These are phyloP conservation scores for Ciconia stormi DNA, from an alignment of 2,113 vertebrate genomes.

Conservation along the genomic window DNA sequence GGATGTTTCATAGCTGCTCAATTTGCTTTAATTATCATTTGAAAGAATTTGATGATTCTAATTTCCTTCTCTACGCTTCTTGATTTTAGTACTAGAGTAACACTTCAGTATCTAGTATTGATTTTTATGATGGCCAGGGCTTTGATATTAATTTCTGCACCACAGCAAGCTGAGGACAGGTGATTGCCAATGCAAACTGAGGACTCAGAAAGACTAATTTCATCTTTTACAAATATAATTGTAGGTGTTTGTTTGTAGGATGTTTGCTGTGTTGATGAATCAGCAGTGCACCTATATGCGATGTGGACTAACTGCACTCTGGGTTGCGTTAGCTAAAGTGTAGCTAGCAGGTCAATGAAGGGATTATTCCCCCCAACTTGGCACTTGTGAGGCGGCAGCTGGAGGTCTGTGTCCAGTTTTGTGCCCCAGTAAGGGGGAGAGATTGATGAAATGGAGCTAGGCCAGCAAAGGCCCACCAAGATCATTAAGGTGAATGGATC, in stretches of 20 bases:
- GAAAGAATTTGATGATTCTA: conserved; percentile 33
- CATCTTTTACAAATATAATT: neutral
- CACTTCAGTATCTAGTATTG: neutral
- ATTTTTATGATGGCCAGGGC: neutral
- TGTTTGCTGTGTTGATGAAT: neutral
- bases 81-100: conserved; percentile 40
- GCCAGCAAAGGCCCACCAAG: neutral
- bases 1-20: conserved; percentile 20
- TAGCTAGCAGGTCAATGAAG: neutral
- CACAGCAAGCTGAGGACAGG: neutral
- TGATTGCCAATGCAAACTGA: neutral
- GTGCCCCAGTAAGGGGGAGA: neutral
- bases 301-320: neutral
- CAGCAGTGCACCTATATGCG: conserved; percentile 5
- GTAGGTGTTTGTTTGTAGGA: neutral
- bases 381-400: neutral
- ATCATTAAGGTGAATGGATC: neutral
- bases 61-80: neutral
- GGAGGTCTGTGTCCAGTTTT: neutral
- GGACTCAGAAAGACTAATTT: neutral
- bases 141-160: neutral
- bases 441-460: neutral
- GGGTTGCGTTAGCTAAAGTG: neutral
- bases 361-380: neutral
- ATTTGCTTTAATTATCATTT: conserved; percentile 45